Base-by-base conservation (phyloP, 2,888 invertebrate genomes). In the Drosophila meridiana region DNA sequence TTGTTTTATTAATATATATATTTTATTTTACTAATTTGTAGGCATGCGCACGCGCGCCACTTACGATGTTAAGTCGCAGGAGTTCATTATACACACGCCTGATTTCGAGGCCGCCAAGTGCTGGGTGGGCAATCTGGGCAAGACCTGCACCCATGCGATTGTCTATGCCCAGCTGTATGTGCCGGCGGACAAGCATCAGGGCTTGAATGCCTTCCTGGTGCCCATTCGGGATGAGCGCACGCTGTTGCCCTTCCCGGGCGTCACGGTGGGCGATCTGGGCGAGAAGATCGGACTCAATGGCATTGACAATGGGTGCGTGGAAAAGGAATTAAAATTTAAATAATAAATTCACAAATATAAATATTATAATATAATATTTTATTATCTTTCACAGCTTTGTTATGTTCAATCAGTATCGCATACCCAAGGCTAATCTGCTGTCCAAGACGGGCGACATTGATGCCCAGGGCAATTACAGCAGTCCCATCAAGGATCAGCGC, bases 261-360 rank as follows among this genome's bases (percentile, higher is more conserved):
- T 99, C 0, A 95, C 94, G 0, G 96, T 98, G 0, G 98, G 98
- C 0, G 99, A 99, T 92, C 95, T 99, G 94, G 99, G 99, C 0
- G 97, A 97, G 92, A 99, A 99, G 93, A 94, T 97, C 48, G 98
- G 97, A 0, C 94, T 98, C 9, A 98, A 99, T 93, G 98, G 98
- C 3, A 93, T 99, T 47, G 99, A 99, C 92, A 99, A 99, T 94
- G 99, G 99, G 97, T 97, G 48, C 26, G 57, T 58, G 53, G 13
- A 28, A 8, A 0, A 4, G 9, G 2, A 3, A 40, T 28, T 28
- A 0, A 30, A 11, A 26, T 45, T 11, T 2, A 45, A 42, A 3
- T 20, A 20, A 20, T 20, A 20, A 20, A 20, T 20, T 20, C 20
- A 4, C 2, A 13, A 45, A 26, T 11, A 2, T 26, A 45, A 13